Percentiles rank a stretch among this genome's conserved stretches.
These are phyloP conservation scores for Alexandromys fortis DNA, from an alignment of 2,113 vertebrate genomes.

Conservation along the genomic window DNA sequence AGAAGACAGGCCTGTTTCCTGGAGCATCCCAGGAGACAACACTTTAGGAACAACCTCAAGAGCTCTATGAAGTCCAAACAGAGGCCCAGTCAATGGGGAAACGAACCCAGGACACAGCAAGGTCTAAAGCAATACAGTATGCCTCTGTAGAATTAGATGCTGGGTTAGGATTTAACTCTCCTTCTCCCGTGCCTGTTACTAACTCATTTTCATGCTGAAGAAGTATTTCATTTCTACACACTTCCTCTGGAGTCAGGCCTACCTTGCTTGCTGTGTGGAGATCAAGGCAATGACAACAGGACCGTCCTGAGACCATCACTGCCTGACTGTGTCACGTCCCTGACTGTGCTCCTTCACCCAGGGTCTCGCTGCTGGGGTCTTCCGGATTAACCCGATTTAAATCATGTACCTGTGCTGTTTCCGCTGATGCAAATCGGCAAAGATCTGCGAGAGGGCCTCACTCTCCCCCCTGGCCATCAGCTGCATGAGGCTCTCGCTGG, in stretches of 20 bases:
- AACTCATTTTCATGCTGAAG: neutral
- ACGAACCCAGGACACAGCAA: neutral
- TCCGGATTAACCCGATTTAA: constrained; percentile 1
- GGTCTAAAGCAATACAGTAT: neutral
- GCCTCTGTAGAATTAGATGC: neutral
- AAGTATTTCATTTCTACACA: neutral
- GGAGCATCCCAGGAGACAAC: neutral
- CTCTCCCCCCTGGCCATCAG: constrained; percentile 69
- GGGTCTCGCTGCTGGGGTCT: neutral
- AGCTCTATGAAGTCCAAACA: neutral
- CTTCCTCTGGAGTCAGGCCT: neutral
- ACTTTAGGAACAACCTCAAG: neutral
- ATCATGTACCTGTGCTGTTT: constrained; percentile 67
- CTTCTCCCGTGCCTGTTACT: neutral
- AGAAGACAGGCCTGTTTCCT: neutral
- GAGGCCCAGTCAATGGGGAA: neutral
- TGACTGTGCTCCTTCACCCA: neutral
- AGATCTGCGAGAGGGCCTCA: constrained; percentile 66
- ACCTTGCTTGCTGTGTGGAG: neutral
- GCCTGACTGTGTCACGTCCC: neutral
- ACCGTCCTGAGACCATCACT: neutral
- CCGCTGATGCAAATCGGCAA: constrained; percentile 64
- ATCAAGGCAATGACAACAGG: neutral
- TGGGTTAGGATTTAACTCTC: neutral
- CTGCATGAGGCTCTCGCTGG: constrained; percentile 68